phyloP scores from a whole-genome alignment of 2,797 vertebrate species.

The Sebastiscus albofasciatus region DNA sequence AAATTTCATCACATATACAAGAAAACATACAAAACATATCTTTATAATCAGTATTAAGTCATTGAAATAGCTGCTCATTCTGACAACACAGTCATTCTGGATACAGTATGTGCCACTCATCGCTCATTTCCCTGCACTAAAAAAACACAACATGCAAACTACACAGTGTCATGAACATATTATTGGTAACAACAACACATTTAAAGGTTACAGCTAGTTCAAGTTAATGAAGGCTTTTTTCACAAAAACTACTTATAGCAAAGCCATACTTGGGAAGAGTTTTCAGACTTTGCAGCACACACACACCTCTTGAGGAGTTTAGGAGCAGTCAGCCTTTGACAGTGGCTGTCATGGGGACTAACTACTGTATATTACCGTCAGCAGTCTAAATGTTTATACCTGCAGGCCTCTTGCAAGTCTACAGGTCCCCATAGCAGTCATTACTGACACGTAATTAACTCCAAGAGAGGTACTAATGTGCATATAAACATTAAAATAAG shows the following conservation, averaged over 20 bases:
- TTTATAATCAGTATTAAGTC: slow-evolving; percentile 39
- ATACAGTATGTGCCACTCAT: slow-evolving; percentile 7
- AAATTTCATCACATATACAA: slow-evolving; percentile 9
- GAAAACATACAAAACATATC: slow-evolving; percentile 31
- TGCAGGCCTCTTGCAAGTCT: background rate
- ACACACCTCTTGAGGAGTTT: background rate
- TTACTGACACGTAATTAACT: slow-evolving; percentile 4
- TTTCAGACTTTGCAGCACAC: background rate
- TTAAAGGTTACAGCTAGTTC: background rate
- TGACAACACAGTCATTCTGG: slow-evolving; percentile 20
- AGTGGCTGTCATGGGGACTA: background rate
- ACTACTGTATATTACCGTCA: background rate
- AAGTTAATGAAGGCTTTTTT: background rate
- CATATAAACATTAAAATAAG: slow-evolving; percentile 12
- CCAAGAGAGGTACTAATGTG: slow-evolving; percentile 5
- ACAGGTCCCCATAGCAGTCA: background rate
- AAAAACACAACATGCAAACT: slow-evolving; percentile 37
- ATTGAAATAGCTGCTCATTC: slow-evolving; percentile 55
- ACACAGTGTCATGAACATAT: slow-evolving; percentile 7
- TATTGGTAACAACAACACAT: background rate
- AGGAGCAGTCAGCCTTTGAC: slow-evolving; percentile 6
- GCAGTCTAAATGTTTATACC: background rate
- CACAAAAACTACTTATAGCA: background rate
- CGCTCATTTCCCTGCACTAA: slow-evolving; percentile 19
- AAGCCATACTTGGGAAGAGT: background rate